Evolutionary conservation across 1,140 invertebrate species (phyloP).

Genomic region (Polypedilum pembai): DNA sequence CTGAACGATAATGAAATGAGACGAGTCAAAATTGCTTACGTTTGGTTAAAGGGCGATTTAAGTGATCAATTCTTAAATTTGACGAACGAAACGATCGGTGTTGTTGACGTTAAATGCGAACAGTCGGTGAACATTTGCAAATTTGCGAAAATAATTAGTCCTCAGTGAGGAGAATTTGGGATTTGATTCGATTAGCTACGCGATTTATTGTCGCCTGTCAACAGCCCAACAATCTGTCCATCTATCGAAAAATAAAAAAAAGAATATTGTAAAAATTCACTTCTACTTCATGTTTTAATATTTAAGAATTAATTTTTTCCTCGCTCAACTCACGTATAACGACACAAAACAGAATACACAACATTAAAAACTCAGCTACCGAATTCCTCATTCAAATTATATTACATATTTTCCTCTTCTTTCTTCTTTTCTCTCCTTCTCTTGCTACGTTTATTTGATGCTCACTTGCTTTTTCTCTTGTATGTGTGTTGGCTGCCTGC

Average conservation of each 20-base stretch:
- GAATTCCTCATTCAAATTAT: slow-evolving; percentile 28
- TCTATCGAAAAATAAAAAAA: too few species aligned
- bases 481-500: neutral
- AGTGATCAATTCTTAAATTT: slow-evolving; percentile 9
- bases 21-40: neutral
- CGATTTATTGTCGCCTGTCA: neutral
- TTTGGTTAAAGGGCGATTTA: slow-evolving; percentile 1
- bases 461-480: neutral
- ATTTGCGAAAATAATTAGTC: neutral
- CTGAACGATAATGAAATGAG: neutral
- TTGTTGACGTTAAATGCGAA: slow-evolving; percentile 16
- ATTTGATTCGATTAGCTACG: neutral
- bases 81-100: neutral
- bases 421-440: neutral
- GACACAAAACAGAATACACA: slow-evolving; percentile 28
- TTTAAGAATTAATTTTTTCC: slow-evolving; percentile 23
- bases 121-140: neutral
- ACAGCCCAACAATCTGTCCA: neutral
- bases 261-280: neutral
- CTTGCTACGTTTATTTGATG: neutral
- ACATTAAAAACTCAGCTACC: slow-evolving; percentile 27
- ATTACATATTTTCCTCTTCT: slow-evolving; percentile 23
- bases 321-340: neutral
- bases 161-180: neutral
- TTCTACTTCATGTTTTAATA: neutral